These are phyloP conservation scores for Rhinopithecus roxellana DNA, from an alignment of 2,113 vertebrate species.

Conservation along the genomic window DNA sequence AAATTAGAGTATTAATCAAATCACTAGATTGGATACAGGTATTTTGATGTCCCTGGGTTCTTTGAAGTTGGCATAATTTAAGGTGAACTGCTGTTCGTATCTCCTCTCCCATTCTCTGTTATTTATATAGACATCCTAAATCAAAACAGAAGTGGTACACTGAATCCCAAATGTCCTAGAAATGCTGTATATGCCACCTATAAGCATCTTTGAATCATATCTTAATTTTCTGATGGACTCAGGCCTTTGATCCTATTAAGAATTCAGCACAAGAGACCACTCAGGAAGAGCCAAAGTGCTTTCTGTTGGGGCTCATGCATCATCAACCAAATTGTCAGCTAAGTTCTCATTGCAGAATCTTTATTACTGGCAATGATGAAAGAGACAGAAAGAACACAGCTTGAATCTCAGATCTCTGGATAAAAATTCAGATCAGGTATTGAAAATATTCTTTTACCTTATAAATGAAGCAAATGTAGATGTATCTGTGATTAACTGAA, in stretches of 20 bases:
- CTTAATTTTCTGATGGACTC: constrained; percentile 45
- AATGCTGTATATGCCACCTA: not conserved
- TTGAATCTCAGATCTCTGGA: constrained; percentile 36
- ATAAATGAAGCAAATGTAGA: constrained; percentile 30
- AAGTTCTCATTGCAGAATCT: not conserved
- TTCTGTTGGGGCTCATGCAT: not conserved
- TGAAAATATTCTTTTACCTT: constrained; percentile 28
- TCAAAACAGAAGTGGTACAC: not conserved
- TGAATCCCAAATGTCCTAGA: not conserved
- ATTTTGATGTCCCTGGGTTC: not conserved
- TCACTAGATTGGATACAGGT: not conserved
- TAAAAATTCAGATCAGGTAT: constrained; percentile 12
- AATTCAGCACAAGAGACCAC: not conserved
- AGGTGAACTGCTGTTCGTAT: not conserved
- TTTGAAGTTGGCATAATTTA: constrained; percentile 16
- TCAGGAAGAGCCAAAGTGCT: not conserved
- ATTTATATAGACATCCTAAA: constrained; percentile 19
- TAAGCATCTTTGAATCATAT: not conserved
- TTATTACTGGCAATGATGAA: not conserved
- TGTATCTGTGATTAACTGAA: not conserved
- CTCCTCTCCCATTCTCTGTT: not conserved
- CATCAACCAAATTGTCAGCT: constrained; percentile 43
- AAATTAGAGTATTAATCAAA: not conserved
- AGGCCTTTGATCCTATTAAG: not conserved
- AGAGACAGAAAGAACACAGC: constrained; percentile 2